Evolutionary conservation across 2,888 invertebrate genomes (phyloP).

Genomic region (Leptodirus hochenwartii): DNA sequence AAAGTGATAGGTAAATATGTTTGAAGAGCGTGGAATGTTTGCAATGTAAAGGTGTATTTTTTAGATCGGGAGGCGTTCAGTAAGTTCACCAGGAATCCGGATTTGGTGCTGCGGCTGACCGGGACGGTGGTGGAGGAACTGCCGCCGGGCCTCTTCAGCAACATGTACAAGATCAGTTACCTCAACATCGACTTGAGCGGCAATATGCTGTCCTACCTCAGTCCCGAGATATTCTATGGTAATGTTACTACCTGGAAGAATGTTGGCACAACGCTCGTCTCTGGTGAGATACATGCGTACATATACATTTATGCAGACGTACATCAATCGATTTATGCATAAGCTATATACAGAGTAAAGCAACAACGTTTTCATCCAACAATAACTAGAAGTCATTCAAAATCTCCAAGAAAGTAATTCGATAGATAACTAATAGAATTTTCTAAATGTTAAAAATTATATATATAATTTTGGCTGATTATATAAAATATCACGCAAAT

Average conservation of each 20-base stretch:
- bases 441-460: too few species aligned
- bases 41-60: too few species aligned
- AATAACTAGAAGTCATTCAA: too few species aligned
- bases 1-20: too few species aligned
- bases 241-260: slow-evolving; percentile 77
- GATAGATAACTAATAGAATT: too few species aligned
- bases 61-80: slow-evolving; percentile 63
- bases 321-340: too few species aligned
- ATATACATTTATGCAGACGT: too few species aligned
- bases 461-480: too few species aligned
- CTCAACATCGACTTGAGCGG: slow-evolving; percentile 65
- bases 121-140: slow-evolving; percentile 62
- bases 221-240: slow-evolving; percentile 71
- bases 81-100: slow-evolving; percentile 54
- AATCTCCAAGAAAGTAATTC: too few species aligned
- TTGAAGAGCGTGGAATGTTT: slow-evolving; percentile 55
- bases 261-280: slow-evolving; percentile 68
- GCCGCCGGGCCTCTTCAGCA: slow-evolving; percentile 61
- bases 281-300: slow-evolving; percentile 44
- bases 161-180: slow-evolving; percentile 60
- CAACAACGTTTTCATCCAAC: too few species aligned
- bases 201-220: slow-evolving; percentile 61
- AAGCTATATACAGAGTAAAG: too few species aligned
- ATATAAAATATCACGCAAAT: too few species aligned
- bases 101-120: slow-evolving; percentile 57